Evolutionary conservation across 2,113 vertebrate species (phyloP), one percentile per base, ranked within the genome.

Genomic region (Ranitomeya imitator): DNA sequence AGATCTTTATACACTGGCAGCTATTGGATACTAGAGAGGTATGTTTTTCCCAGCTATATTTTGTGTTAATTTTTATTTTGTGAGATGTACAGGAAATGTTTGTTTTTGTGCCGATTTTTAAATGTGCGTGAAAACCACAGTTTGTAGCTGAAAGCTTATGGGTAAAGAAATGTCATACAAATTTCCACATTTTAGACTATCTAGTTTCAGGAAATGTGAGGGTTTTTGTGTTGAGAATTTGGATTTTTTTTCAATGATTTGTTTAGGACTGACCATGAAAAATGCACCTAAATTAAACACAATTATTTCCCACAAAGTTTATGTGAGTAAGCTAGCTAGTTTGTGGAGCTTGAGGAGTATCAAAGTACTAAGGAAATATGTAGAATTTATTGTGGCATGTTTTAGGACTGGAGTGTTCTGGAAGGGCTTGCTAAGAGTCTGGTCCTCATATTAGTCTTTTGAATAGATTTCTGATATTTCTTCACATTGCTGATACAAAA

Each of bases 261-360:
- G 63, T 69, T 83, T 69, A 54, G 82, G 65, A 55, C n/a, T 84
- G 63, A 71, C 21, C 63, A 69, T 84, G 14, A 84, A 84, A 84
- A 71, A 55, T 84, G 12, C 45, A 23, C 21, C 23, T 16, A 54
- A 71, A 84, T 71, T 26, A 84, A 55, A 84, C 51, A 71, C 65
- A 69, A 84, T 84, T 69, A 84, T 16, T 54, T n/a, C 15, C 23
- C 23, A 15, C 4, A 26, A 12, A 21, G 80, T 63, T 61, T 82
- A 31, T 81, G 31, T 21, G 54, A 26, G 63, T 18, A 16, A 65
- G 18, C 63, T 23, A 71, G 73, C 73, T 9, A 19, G 37, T 19
- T 60, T 37, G 23, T 19, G 23, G 55, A 60, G 79, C 79, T 16
- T 45, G n/a, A 83, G 61, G 18, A 55, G 63, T 71, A 71, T 69